Evolutionary conservation across 2,113 vertebrate species (phyloP), one percentile per base, ranked within the genome.

Genomic region (Chlamydotis undulata): DNA sequence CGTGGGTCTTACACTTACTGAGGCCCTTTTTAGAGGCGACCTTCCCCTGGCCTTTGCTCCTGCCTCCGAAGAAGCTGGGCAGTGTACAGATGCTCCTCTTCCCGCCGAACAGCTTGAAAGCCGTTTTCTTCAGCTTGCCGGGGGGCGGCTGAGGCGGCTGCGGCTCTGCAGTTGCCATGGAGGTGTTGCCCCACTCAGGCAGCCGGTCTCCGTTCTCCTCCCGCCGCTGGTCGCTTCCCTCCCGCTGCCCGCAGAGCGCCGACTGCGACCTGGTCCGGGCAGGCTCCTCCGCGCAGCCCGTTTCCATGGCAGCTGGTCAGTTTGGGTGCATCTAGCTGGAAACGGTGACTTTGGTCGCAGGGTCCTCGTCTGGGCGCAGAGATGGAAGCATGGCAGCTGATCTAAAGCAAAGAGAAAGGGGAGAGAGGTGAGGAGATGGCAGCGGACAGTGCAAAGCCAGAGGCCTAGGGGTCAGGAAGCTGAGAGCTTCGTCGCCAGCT

Each of bases 21-120:
- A 99, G 94, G 52, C 98, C 98, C 83, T 99, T 99, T 96, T 98
- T 99, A 12, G 98, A 97, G 13, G 96, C 96, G 69, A 91, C 98
- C 90, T 99, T 99, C 60, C 92, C 98, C 47, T 93, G 98, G 96
- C 98, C 97, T 98, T 99, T 99, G 96, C 92, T 98, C 45, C 96
- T 98, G 47, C 99, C 98, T 14, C 99, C 98, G 39, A 99, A 99
- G 95, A 99, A 99, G 91, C 98, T 99, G 8, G 99, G 99, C 82
- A 99, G 97, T 33, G 99, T 98, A 86, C 99, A 99, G 90, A 99
- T 99, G 94, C 98, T 98, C 90, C 98, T 98, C 83, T 99, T 99
- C 76, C 99, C 99, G 25, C 99, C 98, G 12, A 99, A 99, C 71
- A 99, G 98, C 33, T 98, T 99, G 88, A 99, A 98, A 26, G 99